phyloP scores from a whole-genome alignment of 1,140 invertebrate genomes.

The Leptopilina boulardi region DNA sequence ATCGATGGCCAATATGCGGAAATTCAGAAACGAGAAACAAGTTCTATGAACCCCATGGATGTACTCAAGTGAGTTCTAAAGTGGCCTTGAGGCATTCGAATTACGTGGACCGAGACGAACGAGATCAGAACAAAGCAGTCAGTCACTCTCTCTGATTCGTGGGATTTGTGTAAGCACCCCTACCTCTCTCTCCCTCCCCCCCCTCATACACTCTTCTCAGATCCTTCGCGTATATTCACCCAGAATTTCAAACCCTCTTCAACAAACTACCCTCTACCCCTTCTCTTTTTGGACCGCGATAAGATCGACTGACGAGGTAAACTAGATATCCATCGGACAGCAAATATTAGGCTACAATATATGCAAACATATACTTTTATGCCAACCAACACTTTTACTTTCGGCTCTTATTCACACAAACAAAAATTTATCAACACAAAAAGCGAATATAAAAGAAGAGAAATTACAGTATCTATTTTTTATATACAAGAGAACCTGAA shows the following conservation, averaged over 20 bases:
- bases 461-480: constrained; percentile 12
- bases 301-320: constrained; percentile 25
- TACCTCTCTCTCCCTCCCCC: too few species aligned
- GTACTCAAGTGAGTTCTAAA: constrained; percentile 51
- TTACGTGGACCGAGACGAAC: constrained; percentile 37
- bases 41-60: constrained; percentile 8
- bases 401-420: not conserved
- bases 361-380: constrained; percentile 53
- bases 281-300: not conserved
- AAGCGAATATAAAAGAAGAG: not conserved
- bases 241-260: constrained; percentile 42
- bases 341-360: constrained; percentile 65
- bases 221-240: constrained; percentile 54
- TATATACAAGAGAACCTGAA: not conserved
- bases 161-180: constrained; percentile 58
- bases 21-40: constrained; percentile 5
- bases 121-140: constrained; percentile 62
- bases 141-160: constrained; percentile 54
- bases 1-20: constrained; percentile 22
- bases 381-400: not conserved
- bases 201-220: constrained; percentile 45
- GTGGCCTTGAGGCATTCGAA: constrained; percentile 55
- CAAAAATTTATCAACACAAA: too few species aligned
- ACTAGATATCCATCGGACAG: constrained; percentile 58
- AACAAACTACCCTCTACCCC: not conserved